Evolutionary conservation across 2,888 invertebrate genomes (phyloP), one percentile per base, ranked within the genome.

Genomic region (Prenolepis imparis): DNA sequence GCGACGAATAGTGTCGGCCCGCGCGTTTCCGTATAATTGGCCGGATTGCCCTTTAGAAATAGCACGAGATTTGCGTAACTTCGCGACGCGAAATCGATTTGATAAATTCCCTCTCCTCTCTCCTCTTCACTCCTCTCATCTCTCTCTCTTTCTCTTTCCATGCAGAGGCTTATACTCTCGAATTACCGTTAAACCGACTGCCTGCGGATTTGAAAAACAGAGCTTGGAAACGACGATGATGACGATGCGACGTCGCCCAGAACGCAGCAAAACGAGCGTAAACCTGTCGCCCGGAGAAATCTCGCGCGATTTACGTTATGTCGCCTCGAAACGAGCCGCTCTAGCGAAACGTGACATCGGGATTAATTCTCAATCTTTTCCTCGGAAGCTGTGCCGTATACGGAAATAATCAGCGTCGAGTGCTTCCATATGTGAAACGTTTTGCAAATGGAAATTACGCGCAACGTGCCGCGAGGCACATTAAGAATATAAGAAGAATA

Each of bases 251-350:
- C 57, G 41, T 41, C 57, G 57, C 12, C 41, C 21, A 32, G 44
- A 78, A 57, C 41, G 39, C 15, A 57, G 48, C 68, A 41, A 24
- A 77, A 78, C 78, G 59, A 52, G 44, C 70, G 44, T 44, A 72
- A 80, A 70, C 59, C 59, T 21, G 55, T 77, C 55, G 77, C 70
- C 18, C 36, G 70, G 78, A 80, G 72, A 72, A 70, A 80, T 80
- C 72, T 70, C 70, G 44, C 59, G 78, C 78, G 78, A 80, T 80
- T 80, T 80, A 80, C 78, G 59, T 78, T 78, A 78, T 36, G 78
- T 80, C 70, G 36, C 59, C 55, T 72, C 24, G 41, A 41, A 57
- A 72, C 70, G 44, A 44, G 18, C 21, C 70, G 70, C 39, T 44
- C 36, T 18, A 48, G n/a, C 48, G 67, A 36, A 48, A 80, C 72